phyloP scores from a whole-genome alignment of 2,888 invertebrate species.

The Pelosia muscerda region DNA sequence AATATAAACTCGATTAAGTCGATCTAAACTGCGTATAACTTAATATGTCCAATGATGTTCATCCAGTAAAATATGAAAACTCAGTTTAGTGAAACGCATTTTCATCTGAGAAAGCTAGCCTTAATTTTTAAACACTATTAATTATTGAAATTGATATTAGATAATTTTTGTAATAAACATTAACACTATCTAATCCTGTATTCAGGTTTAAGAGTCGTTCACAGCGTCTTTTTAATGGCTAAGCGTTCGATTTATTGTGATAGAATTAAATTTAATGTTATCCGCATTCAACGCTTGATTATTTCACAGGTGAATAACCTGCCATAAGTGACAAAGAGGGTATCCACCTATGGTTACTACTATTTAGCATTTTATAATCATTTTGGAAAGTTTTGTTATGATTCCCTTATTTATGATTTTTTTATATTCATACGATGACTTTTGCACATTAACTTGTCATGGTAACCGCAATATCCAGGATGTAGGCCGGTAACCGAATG shows the following conservation, averaged over 20 bases:
- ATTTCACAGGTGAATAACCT: constrained; percentile 52
- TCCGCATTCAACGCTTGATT: constrained; percentile 42
- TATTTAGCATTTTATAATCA: constrained; percentile 55
- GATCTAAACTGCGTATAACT: not conserved
- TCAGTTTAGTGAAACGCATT: not conserved
- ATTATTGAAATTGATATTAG: constrained; percentile 29
- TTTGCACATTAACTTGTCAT: constrained; percentile 28
- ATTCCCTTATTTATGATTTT: constrained; percentile 62
- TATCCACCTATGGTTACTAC: constrained; percentile 54
- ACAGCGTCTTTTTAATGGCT: constrained; percentile 38
- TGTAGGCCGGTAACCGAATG: constrained; percentile 49
- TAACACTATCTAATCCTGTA: constrained; percentile 23
- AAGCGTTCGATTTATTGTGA: constrained; percentile 47
- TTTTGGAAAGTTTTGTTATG: constrained; percentile 54
- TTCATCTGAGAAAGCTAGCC: not conserved
- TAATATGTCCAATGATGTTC: not conserved
- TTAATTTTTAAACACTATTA: not conserved
- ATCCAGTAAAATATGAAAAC: not conserved
- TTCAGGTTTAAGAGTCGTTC: constrained; percentile 39
- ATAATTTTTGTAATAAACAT: constrained; percentile 23
- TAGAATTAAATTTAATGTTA: constrained; percentile 45
- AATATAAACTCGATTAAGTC: not conserved
- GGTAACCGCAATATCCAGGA: constrained; percentile 52
- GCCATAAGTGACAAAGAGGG: constrained; percentile 49
- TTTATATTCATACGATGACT: constrained; percentile 31